Percentiles rank a stretch among this genome's conserved stretches.
Evolutionary conservation across 2,113 vertebrate species (phyloP).

Genomic region (Spea multiplicata): DNA sequence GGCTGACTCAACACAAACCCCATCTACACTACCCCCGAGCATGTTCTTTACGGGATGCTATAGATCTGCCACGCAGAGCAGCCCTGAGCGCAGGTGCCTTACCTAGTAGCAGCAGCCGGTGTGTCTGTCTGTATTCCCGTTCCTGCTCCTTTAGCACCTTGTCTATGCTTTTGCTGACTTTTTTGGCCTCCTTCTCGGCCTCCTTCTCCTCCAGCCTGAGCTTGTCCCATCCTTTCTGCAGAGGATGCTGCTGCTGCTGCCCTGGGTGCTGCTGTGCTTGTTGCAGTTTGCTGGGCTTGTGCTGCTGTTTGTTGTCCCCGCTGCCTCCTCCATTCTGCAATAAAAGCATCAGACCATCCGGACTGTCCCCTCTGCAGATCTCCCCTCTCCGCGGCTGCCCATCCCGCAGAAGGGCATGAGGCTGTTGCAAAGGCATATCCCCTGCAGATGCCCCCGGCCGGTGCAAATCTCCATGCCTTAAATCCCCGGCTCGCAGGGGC

Average conservation of each 20-base stretch:
- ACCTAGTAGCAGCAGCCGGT: slow-evolving; percentile 91
- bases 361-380: slow-evolving; percentile 63
- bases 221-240: slow-evolving; percentile 79
- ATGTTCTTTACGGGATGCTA: too few relatives aligned
- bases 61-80: too few relatives aligned
- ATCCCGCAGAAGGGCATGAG: slow-evolving; percentile 64
- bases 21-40: too few relatives aligned
- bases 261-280: slow-evolving; percentile 67
- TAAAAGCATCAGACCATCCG: slow-evolving; percentile 65
- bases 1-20: too few relatives aligned
- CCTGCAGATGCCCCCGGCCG: slow-evolving; percentile 61
- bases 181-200: slow-evolving; percentile 87
- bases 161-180: slow-evolving; percentile 89
- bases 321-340: slow-evolving; percentile 63
- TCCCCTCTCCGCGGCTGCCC: slow-evolving; percentile 65
- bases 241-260: slow-evolving; percentile 62
- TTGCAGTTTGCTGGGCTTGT: slow-evolving; percentile 60
- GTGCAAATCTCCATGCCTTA: slow-evolving; percentile 64
- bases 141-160: slow-evolving; percentile 84
- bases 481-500: slow-evolving; percentile 63
- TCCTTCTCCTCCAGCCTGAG: slow-evolving; percentile 85
- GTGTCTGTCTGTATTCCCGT: slow-evolving; percentile 89
- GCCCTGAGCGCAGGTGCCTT: slow-evolving; percentile 54
- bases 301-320: slow-evolving; percentile 66
- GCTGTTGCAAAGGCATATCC: slow-evolving; percentile 63